Evolutionary conservation across 2,888 invertebrate species (phyloP).

Genomic region (Apotomis betuletana): DNA sequence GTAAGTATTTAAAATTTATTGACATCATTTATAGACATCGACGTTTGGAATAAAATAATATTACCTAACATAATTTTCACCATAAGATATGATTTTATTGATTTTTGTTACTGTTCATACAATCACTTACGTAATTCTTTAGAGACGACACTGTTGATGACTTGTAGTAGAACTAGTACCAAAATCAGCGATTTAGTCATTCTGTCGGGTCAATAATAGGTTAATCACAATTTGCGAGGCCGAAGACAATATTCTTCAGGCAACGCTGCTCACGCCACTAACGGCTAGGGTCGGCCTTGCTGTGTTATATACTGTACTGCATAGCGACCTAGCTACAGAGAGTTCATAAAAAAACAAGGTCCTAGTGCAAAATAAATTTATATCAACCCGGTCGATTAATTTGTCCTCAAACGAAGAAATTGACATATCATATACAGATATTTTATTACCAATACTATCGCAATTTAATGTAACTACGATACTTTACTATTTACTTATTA

Average conservation of each 20-base stretch:
- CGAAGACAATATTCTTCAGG: constrained; percentile 27
- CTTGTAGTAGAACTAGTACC: constrained; percentile 17
- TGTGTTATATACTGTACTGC: constrained; percentile 26
- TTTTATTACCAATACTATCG: no score
- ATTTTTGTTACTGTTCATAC: constrained; percentile 2
- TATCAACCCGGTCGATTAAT: background rate
- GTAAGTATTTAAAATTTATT: no score
- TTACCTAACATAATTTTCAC: background rate
- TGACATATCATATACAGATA: no score
- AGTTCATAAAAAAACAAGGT: constrained; percentile 6
- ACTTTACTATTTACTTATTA: no score
- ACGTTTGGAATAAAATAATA: background rate
- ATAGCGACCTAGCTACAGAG: constrained; percentile 7
- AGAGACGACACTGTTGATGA: constrained; percentile 17
- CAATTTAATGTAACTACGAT: no score
- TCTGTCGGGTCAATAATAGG: background rate
- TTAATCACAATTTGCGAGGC: constrained; percentile 18
- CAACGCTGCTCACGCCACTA: constrained; percentile 29
- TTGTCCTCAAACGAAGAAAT: no score
- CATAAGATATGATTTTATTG: background rate
- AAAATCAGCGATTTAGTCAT: constrained; percentile 19
- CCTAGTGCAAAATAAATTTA: background rate
- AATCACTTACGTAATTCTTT: constrained; percentile 34
- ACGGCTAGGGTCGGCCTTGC: constrained; percentile 20
- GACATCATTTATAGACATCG: no score